A percentile compares a stretch with the other conserved stretches of the same genome.
These are phyloP conservation scores for Holothuria leucospilota DNA, from an alignment of 53 echinoderm and acorn worm species.

Conservation along the genomic window DNA sequence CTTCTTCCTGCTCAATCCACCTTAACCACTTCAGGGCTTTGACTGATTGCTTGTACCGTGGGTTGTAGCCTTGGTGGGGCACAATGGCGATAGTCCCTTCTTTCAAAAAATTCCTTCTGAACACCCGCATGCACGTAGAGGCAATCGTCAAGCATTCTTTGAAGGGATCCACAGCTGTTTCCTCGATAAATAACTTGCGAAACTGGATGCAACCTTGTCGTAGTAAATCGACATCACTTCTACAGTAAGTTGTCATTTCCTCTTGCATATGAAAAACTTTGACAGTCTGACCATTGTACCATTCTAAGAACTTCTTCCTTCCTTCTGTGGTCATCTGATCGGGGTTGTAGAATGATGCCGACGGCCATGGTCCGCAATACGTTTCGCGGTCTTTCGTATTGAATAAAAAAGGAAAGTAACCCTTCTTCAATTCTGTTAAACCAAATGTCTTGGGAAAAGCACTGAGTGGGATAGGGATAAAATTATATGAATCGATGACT, in stretches of 20 bases:
- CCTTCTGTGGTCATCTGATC: not conserved
- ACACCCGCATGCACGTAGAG: conserved; percentile 35
- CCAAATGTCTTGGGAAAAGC: conserved; percentile 33
- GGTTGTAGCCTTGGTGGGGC: conserved; percentile 6
- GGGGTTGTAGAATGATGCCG: not conserved
- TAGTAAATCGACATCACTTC: conserved; percentile 54
- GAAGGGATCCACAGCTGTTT: too few relatives aligned
- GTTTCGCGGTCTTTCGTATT: not conserved
- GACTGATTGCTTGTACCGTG: conserved; percentile 29
- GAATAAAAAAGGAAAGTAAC: conserved; percentile 13
- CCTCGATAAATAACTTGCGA: too few relatives aligned
- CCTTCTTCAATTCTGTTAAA: too few relatives aligned
- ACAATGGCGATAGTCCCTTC: too few relatives aligned
- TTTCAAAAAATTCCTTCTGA: conserved; percentile 31
- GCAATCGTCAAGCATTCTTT: too few relatives aligned
- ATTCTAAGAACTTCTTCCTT: not conserved
- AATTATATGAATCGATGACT: conserved; percentile 53
- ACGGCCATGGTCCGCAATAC: not conserved
- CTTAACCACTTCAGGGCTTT: conserved; percentile 46
- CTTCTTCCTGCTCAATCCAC: conserved; percentile 19
- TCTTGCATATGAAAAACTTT: not conserved
- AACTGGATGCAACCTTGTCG: conserved; percentile 42
- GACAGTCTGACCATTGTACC: not conserved
- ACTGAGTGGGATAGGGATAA: conserved; percentile 17
- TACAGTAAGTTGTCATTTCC: conserved; percentile 46